Evolutionary conservation across 92 coral and sea anemone species (phyloP).

Genomic region (Porites divaricata): DNA sequence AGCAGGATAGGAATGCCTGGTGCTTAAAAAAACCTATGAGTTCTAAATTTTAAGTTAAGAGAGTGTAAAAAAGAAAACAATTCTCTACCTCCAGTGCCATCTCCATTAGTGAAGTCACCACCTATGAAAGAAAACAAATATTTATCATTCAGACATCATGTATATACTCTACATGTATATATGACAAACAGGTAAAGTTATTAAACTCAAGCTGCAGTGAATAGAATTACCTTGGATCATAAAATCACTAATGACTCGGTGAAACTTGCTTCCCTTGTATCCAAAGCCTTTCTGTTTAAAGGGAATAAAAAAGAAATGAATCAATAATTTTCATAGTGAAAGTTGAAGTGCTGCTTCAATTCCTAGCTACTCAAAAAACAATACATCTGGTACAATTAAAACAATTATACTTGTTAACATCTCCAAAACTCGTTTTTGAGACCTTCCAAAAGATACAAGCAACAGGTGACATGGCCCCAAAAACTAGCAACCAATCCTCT

Average conservation of each 20-base stretch:
- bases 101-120: slow-evolving; percentile 15
- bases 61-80: background rate
- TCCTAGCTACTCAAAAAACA: too few species aligned
- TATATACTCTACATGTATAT: too few species aligned
- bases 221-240: slow-evolving; percentile 86
- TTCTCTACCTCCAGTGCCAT: slow-evolving; percentile 75
- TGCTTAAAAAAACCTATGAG: too few species aligned
- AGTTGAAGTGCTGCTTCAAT: too few species aligned
- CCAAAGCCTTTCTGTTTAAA: slow-evolving; percentile 83
- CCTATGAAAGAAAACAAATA: background rate
- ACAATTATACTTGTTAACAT: too few species aligned
- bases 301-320: background rate
- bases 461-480: too few species aligned
- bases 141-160: background rate
- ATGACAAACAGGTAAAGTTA: background rate
- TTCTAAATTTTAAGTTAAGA: too few species aligned
- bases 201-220: background rate
- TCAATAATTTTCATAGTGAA: background rate
- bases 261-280: slow-evolving; percentile 87
- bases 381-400: too few species aligned
- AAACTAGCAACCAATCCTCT: too few species aligned
- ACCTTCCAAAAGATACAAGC: too few species aligned
- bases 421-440: too few species aligned
- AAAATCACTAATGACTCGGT: slow-evolving; percentile 79
- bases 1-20: too few species aligned